Evolutionary conservation across 2,113 vertebrate species (phyloP).

Genomic region (Budorcas taxicolor): DNA sequence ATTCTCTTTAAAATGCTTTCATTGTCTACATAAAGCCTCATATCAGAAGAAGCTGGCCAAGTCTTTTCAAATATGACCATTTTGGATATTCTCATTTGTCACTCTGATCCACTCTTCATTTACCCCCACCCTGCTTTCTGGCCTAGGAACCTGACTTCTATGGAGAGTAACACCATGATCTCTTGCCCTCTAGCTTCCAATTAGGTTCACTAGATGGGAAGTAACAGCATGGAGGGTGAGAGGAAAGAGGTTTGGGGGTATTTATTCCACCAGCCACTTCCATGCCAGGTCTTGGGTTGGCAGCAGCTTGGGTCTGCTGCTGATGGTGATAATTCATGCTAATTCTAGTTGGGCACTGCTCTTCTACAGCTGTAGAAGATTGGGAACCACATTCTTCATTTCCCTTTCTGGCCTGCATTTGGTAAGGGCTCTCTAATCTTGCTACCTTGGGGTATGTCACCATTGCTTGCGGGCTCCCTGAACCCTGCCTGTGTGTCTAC

Average conservation of each 20-base stretch:
- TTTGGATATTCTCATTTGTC: neutral
- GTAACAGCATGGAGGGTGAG: neutral
- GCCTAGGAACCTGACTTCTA: neutral
- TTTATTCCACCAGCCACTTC: neutral
- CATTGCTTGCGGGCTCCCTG: neutral
- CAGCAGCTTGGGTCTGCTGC: neutral
- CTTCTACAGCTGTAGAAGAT: neutral
- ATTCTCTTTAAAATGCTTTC: neutral
- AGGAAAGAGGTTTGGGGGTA: neutral
- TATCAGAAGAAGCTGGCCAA: neutral
- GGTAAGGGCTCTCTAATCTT: neutral
- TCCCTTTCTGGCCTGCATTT: accelerated
- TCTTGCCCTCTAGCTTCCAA: neutral
- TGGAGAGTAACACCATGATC: neutral
- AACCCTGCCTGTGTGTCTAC: neutral
- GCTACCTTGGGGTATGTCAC: neutral
- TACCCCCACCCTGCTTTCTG: neutral
- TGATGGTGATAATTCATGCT: neutral
- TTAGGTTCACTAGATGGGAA: neutral
- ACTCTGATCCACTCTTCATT: neutral
- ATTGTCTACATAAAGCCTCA: neutral
- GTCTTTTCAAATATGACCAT: neutral
- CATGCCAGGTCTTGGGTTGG: neutral
- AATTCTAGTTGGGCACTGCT: neutral
- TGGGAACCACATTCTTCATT: neutral